These are phyloP conservation scores for Campaea margaritaria DNA, from an alignment of 2,888 invertebrate genomes.

Conservation along the genomic window DNA sequence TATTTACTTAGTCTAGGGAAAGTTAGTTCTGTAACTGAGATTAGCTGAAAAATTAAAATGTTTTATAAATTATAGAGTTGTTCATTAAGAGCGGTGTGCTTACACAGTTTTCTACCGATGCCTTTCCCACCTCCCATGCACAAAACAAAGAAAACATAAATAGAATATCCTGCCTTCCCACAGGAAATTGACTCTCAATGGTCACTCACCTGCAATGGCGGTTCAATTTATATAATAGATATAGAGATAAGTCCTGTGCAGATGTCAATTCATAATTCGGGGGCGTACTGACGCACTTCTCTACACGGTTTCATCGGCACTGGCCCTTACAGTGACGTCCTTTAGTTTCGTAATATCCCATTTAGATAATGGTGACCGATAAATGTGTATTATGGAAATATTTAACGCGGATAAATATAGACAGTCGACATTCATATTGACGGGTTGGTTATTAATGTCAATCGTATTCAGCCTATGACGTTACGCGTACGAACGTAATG, in stretches of 20 bases:
- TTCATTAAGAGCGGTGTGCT: neutral
- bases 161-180: constrained; percentile 1
- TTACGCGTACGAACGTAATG: constrained; percentile 32
- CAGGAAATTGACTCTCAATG: constrained; percentile 15
- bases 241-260: constrained; percentile 39
- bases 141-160: constrained; percentile 10
- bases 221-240: constrained; percentile 12
- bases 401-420: constrained; percentile 58
- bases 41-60: no score
- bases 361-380: constrained; percentile 69
- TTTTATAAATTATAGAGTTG: neutral
- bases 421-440: constrained; percentile 49
- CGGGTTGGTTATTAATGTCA: constrained; percentile 49
- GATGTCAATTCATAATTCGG: constrained; percentile 53
- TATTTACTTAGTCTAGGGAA: no score
- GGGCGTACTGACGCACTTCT: constrained; percentile 65
- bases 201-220: constrained; percentile 10
- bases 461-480: constrained; percentile 46
- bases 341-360: constrained; percentile 65
- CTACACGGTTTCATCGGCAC: constrained; percentile 51
- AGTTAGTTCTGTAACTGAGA: no score
- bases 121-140: constrained; percentile 5
- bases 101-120: neutral
- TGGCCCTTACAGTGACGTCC: constrained; percentile 63
- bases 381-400: constrained; percentile 58